Percentiles rank a stretch among this genome's conserved stretches.
Evolutionary conservation across 2,797 vertebrate species (phyloP).

Genomic region (Rhinatrema bivittatum): DNA sequence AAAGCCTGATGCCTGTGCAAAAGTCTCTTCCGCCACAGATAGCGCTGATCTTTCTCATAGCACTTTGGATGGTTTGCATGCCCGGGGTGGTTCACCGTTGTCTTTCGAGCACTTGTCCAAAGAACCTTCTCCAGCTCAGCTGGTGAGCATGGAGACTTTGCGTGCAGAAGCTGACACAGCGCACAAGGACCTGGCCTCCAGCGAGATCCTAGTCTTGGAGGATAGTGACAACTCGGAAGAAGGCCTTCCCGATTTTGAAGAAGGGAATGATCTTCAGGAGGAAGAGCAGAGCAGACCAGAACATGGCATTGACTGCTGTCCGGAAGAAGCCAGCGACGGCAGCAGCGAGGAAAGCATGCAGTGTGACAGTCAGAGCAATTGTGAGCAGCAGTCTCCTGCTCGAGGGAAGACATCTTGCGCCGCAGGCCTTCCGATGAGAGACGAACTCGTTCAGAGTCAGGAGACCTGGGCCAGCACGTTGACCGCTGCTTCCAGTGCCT

Average conservation of each 20-base stretch:
- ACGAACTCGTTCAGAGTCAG: background rate
- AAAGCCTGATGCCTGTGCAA: accelerated
- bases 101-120: constrained; percentile 25
- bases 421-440: background rate
- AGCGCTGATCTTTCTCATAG: background rate
- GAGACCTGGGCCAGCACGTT: constrained; percentile 19
- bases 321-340: constrained; percentile 5
- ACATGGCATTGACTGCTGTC: background rate
- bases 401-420: background rate
- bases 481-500: constrained; percentile 12
- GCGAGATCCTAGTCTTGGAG: constrained; percentile 23
- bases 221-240: constrained; percentile 12
- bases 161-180: constrained; percentile 3
- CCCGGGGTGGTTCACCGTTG: no score
- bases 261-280: constrained; percentile 19
- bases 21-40: background rate
- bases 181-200: constrained; percentile 30
- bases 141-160: constrained; percentile 4
- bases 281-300: constrained; percentile 12
- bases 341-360: background rate
- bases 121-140: constrained; percentile 8
- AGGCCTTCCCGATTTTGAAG: constrained; percentile 33
- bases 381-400: background rate
- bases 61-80: constrained; percentile 19
- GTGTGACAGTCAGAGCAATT: background rate